A percentile compares a stretch with the other conserved stretches of the same genome.
phyloP scores from a whole-genome alignment of 2,888 invertebrate genomes.

The Pomacea canaliculata region DNA sequence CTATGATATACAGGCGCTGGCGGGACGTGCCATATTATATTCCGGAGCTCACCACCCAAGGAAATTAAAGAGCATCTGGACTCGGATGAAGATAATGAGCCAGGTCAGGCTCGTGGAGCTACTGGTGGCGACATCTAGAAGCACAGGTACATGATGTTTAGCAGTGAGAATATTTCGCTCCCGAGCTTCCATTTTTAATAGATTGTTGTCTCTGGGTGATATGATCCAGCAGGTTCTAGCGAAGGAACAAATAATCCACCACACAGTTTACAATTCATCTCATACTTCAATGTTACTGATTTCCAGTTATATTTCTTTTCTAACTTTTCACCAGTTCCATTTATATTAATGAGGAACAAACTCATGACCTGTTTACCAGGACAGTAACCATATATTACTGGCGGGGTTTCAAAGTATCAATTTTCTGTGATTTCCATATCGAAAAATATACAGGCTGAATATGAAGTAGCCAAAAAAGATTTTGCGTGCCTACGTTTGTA shows the following conservation, averaged over 20 bases:
- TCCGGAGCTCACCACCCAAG: conserved; percentile 10
- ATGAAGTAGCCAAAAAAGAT: too few species aligned
- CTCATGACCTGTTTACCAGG: too few species aligned
- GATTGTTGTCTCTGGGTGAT: neutral
- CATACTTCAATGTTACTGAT: too few species aligned
- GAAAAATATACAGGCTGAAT: too few species aligned
- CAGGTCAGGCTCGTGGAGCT: neutral
- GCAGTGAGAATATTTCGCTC: neutral
- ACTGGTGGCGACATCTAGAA: neutral
- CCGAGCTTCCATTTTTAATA: neutral
- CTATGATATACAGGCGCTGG: conserved; percentile 38
- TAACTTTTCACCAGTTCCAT: too few species aligned
- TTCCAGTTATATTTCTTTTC: too few species aligned
- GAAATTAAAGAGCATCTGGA: conserved; percentile 22
- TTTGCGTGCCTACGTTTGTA: too few species aligned
- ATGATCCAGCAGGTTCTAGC: neutral
- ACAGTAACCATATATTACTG: too few species aligned
- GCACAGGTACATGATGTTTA: neutral
- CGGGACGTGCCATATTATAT: conserved; percentile 41
- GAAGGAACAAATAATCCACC: neutral
- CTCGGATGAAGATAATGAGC: neutral
- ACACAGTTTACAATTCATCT: neutral
- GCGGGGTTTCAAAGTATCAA: too few species aligned
- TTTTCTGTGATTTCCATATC: too few species aligned
- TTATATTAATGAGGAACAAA: too few species aligned